These are phyloP conservation scores for Oryzias melastigma DNA, from an alignment of 2,113 vertebrate species.

Conservation along the genomic window DNA sequence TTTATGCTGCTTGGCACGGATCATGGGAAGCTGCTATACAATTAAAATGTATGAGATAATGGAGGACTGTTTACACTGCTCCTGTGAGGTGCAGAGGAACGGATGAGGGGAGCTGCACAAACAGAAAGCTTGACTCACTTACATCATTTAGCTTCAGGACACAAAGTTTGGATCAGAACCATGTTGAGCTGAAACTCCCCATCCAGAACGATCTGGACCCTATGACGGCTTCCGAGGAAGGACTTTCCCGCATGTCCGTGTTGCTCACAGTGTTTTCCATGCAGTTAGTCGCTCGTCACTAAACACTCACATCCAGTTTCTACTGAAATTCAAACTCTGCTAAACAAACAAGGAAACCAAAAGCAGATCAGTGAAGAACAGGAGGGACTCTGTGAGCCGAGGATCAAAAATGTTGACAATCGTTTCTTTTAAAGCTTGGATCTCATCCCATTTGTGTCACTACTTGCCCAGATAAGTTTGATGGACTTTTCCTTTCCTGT, in stretches of 20 bases:
- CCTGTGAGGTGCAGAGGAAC: background rate
- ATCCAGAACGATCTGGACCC: background rate
- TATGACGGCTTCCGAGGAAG: background rate
- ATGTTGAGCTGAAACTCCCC: background rate
- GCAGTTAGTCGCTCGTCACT: no score
- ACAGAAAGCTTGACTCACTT: background rate
- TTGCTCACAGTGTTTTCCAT: background rate
- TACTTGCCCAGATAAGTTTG: background rate
- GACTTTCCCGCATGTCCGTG: background rate
- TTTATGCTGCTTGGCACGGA: slow-evolving; percentile 14
- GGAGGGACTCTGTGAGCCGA: no score
- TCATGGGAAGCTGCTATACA: slow-evolving; percentile 23
- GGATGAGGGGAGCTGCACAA: background rate
- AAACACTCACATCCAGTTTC: no score
- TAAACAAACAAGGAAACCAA: no score
- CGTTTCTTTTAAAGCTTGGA: background rate
- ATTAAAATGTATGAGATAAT: background rate
- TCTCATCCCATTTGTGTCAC: background rate
- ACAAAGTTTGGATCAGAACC: background rate
- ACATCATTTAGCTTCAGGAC: background rate
- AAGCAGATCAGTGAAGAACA: no score
- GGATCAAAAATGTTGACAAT: no score
- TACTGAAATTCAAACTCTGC: no score
- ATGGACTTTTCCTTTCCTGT: background rate
- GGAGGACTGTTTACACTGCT: background rate